phyloP scores from a whole-genome alignment of 2,113 vertebrate species.

The Tetrao urogallus region DNA sequence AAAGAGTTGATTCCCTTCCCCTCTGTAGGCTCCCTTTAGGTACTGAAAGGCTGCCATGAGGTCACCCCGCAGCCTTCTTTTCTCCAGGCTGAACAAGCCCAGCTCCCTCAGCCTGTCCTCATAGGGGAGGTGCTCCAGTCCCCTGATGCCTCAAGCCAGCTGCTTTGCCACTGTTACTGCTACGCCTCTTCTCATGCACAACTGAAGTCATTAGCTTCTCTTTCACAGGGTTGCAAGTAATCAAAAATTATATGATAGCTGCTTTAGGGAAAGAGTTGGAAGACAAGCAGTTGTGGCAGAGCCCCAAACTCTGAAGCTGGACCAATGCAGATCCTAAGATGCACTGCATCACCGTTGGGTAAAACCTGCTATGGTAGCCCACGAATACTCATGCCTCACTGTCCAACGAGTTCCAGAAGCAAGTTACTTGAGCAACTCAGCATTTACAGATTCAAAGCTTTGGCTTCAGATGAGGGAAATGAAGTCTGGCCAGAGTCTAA shows the following conservation, averaged over 20 bases:
- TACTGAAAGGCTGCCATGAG: no score
- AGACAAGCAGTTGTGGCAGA: not conserved
- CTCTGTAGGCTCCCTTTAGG: no score
- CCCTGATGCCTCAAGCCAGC: not conserved
- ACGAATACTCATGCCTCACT: accelerated
- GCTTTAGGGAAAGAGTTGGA: not conserved
- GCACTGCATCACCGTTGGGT: accelerated
- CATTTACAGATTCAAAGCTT: not conserved
- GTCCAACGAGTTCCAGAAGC: no score
- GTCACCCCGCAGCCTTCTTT: no score
- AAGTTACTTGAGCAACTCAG: not conserved
- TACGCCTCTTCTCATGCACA: not conserved
- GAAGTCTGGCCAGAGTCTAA: not conserved
- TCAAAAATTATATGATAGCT: accelerated
- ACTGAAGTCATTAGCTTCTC: not conserved
- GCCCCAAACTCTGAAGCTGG: not conserved
- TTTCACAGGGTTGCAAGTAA: not conserved
- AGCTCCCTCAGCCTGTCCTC: no score
- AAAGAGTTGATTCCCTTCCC: no score
- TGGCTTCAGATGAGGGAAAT: not conserved
- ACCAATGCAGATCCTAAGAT: accelerated
- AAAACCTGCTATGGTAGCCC: not conserved
- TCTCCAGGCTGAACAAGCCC: no score
- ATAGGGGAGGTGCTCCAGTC: no score
- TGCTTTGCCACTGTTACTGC: not conserved